A percentile compares a stretch with the other conserved stretches of the same genome.
Evolutionary conservation across 2,113 vertebrate species (phyloP).

Genomic region (Lethenteron reissneri): DNA sequence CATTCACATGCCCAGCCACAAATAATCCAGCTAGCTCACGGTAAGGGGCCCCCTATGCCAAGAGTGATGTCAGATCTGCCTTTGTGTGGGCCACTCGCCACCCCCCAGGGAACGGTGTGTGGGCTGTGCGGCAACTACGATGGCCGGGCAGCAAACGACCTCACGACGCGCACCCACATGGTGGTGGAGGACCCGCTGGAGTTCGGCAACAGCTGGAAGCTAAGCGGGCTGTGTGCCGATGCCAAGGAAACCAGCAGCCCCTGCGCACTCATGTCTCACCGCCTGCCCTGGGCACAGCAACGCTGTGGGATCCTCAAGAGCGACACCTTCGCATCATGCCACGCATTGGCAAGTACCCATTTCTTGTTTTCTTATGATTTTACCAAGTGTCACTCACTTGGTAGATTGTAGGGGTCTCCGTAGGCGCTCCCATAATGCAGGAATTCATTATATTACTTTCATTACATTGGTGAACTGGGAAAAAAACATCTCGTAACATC

Average conservation of each 20-base stretch:
- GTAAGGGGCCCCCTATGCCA: no score
- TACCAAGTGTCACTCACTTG: no score
- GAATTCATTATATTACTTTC: no score
- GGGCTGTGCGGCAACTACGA: constrained; percentile 83
- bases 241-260: constrained; percentile 19
- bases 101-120: constrained; percentile 42
- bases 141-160: constrained; percentile 48
- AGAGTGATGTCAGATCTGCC: no score
- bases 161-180: constrained; percentile 43
- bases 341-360: neutral
- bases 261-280: constrained; percentile 27
- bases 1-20: no score
- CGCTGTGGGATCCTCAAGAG: constrained; percentile 47
- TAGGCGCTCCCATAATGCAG: no score
- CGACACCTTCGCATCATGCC: constrained; percentile 1
- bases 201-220: constrained; percentile 87
- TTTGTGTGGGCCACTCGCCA: no score
- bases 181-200: constrained; percentile 26
- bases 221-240: constrained; percentile 31
- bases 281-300: constrained; percentile 49
- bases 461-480: no score
- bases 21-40: no score
- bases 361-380: no score
- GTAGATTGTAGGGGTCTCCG: no score
- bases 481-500: no score